Evolutionary conservation across 2,113 vertebrate species (phyloP).

Genomic region (Gymnobelideus leadbeateri): DNA sequence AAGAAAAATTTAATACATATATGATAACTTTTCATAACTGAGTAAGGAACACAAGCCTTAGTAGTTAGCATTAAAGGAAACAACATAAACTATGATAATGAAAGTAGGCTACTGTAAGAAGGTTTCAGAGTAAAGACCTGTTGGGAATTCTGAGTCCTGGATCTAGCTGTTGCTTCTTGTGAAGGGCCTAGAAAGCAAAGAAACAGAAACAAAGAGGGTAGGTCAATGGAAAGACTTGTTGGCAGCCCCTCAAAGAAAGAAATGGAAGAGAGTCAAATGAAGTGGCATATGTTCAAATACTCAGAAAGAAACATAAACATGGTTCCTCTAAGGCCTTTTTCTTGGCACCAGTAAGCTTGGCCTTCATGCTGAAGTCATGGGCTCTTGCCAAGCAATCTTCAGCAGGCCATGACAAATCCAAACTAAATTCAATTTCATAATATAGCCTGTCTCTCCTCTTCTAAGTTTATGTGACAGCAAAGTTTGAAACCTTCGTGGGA

Average conservation of each 20-base stretch:
- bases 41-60: not conserved
- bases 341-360: not conserved
- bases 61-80: not conserved
- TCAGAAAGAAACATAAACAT: not conserved
- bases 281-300: not conserved
- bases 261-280: not conserved
- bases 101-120: constrained; percentile 3
- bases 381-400: not conserved
- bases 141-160: not conserved
- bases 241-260: not conserved
- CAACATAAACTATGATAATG: not conserved
- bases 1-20: not conserved
- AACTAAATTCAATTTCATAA: not conserved
- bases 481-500: not conserved
- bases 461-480: not conserved
- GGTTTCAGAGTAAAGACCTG: not conserved
- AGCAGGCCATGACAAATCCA: not conserved
- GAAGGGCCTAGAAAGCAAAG: not conserved
- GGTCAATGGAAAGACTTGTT: not conserved
- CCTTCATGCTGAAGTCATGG: not conserved
- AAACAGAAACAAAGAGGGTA: not conserved
- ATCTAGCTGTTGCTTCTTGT: not conserved
- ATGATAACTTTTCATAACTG: not conserved
- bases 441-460: not conserved
- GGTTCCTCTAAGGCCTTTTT: not conserved